These are phyloP conservation scores for Limnephilus lunatus DNA, from an alignment of 2,888 invertebrate species.

Conservation along the genomic window DNA sequence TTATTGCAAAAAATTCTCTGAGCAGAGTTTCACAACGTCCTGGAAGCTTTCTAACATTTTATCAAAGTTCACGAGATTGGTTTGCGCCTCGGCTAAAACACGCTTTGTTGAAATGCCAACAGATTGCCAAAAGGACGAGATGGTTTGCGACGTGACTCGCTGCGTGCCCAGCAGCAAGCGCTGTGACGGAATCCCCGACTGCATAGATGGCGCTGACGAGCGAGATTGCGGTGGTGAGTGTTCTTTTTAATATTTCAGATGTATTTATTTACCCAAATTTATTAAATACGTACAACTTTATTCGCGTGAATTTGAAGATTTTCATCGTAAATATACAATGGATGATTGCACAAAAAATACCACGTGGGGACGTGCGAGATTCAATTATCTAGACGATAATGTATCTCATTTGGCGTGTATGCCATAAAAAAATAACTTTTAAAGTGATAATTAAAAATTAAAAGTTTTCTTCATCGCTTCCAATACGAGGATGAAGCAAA, in stretches of 20 bases:
- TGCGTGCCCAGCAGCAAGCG: constrained; percentile 77
- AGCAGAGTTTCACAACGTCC: no score
- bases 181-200: constrained; percentile 81
- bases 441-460: no score
- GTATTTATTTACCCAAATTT: no score
- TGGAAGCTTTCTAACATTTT: neutral
- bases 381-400: no score
- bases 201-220: constrained; percentile 84
- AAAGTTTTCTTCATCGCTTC: neutral
- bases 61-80: neutral
- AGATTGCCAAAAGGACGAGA: constrained; percentile 78
- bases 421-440: neutral
- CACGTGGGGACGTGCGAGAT: no score
- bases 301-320: neutral
- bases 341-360: neutral
- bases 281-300: neutral
- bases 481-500: no score
- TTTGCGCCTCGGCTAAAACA: constrained; percentile 27
- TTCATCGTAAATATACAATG: neutral
- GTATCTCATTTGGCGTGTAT: no score
- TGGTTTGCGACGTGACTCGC: constrained; percentile 79
- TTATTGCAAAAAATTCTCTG: no score
- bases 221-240: constrained; percentile 74
- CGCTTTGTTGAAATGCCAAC: constrained; percentile 12
- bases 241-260: neutral